Conservation (phyloP, 2,113 vertebrate genomes). For the Oxyruncus cristatus region DNA sequence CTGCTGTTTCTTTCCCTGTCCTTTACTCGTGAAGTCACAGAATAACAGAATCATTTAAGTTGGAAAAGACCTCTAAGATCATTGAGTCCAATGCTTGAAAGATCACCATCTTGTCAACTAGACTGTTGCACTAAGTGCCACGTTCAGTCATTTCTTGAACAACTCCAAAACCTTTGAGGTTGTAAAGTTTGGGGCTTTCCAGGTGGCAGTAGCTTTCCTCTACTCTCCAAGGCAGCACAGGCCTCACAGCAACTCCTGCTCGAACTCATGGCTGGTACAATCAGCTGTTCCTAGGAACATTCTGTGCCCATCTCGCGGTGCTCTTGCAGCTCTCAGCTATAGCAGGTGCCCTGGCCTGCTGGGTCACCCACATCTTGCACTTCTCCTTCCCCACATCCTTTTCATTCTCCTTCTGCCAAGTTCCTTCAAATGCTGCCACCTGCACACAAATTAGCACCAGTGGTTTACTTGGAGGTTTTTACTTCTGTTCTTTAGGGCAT, state of each 20-base stretch:
- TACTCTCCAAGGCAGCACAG: not conserved
- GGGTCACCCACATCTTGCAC: not conserved
- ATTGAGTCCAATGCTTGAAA: not conserved
- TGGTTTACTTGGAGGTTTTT: not conserved
- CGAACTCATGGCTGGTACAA: fast-evolving
- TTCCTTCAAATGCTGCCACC: not conserved
- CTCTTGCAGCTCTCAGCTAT: not conserved
- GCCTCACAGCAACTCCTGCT: not conserved
- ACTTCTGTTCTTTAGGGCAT: not conserved
- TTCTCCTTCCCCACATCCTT: not conserved
- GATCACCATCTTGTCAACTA: not conserved
- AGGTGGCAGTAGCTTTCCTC: not conserved
- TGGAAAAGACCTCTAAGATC: not conserved
- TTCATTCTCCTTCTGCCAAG: not conserved
- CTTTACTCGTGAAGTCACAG: not conserved
- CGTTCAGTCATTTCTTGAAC: not conserved
- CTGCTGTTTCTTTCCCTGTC: not conserved
- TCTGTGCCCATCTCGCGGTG: not conserved
- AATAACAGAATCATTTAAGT: not conserved
- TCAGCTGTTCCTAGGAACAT: fast-evolving
- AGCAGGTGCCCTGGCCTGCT: not conserved
- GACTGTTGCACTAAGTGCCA: not conserved
- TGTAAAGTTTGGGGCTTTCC: not conserved
- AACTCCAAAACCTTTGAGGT: not conserved
- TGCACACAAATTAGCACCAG: not conserved